phyloP scores from a whole-genome alignment of 2,113 vertebrate species.

The Leucopsar rothschildi region DNA sequence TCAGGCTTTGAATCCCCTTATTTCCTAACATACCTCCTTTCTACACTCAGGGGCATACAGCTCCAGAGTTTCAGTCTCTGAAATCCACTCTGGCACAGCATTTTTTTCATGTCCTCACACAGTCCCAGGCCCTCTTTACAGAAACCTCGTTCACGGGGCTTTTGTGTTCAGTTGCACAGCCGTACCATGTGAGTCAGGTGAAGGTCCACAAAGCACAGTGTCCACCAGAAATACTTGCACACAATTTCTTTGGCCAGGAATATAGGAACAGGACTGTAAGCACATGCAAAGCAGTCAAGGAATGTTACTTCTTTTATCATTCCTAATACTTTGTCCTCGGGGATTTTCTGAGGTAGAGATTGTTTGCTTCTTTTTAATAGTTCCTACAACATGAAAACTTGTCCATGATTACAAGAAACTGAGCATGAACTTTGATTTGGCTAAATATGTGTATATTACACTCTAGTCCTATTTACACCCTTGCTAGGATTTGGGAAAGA shows the following conservation, averaged over 20 bases:
- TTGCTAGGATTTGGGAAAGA: background rate
- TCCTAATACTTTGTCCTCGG: background rate
- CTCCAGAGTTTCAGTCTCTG: background rate
- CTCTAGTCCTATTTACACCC: background rate
- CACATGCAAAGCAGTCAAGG: background rate
- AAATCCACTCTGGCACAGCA: background rate
- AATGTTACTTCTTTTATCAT: background rate
- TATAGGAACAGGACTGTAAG: background rate
- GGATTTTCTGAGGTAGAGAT: background rate
- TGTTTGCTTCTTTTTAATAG: background rate
- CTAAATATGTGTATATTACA: background rate
- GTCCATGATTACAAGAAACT: background rate
- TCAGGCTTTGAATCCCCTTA: background rate
- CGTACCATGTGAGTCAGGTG: background rate
- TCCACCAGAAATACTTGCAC: background rate
- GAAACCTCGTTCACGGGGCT: background rate
- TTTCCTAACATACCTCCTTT: background rate
- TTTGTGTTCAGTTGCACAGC: background rate
- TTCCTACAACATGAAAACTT: background rate
- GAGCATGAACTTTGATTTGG: background rate
- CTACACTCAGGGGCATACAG: rapidly evolving
- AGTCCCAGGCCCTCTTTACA: background rate
- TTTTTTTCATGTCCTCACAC: background rate
- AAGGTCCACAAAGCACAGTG: background rate
- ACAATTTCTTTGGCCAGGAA: background rate